A percentile compares a stretch with the other conserved stretches of the same genome.
Evolutionary conservation across 2,888 invertebrate genomes (phyloP).

Genomic region (Ptilodon capucinus): DNA sequence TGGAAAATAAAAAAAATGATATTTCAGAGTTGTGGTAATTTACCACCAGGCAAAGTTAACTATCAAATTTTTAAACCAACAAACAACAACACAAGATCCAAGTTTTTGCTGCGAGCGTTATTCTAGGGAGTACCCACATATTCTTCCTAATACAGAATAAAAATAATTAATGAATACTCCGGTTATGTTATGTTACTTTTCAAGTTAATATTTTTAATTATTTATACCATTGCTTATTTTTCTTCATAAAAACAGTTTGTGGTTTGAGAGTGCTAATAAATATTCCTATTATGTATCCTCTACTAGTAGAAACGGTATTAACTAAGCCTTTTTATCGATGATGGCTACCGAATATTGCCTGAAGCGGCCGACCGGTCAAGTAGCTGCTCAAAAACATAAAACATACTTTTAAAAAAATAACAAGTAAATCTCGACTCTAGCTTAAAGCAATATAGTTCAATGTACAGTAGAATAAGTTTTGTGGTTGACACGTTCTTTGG

Average conservation of each 20-base stretch:
- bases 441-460: background rate
- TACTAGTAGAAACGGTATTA: background rate
- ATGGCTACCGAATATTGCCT: slow-evolving; percentile 30
- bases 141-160: no score
- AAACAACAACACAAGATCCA: no score
- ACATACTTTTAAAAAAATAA: no score
- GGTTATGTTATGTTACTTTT: background rate
- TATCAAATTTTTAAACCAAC: no score
- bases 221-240: background rate
- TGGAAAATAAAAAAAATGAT: no score
- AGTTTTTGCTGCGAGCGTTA: no score
- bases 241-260: background rate
- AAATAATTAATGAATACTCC: no score
- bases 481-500: slow-evolving; percentile 1
- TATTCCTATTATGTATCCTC: background rate
- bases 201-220: background rate
- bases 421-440: background rate
- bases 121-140: no score
- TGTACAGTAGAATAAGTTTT: background rate
- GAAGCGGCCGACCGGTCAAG: slow-evolving; percentile 18
- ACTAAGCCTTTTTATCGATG: slow-evolving; percentile 3
- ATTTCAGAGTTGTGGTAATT: no score
- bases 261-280: background rate
- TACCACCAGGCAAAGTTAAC: no score
- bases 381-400: background rate